Evolutionary conservation across 2,888 invertebrate genomes (phyloP).

Genomic region (Ischnus inquisitorius): DNA sequence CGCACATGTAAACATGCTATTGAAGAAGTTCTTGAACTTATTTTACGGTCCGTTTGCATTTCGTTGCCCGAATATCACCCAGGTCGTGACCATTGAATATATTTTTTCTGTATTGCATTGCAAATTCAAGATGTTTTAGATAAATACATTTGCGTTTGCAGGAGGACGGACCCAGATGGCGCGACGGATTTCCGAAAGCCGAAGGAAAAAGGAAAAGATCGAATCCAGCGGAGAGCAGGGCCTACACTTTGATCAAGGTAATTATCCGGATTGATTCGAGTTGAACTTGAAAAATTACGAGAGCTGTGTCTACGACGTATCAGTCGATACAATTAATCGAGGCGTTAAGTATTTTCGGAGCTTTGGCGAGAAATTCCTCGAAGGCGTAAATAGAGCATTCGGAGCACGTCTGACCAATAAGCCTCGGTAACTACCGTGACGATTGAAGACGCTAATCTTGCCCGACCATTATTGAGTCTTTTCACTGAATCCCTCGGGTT

Average conservation of each 20-base stretch:
- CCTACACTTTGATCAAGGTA: slow-evolving; percentile 84
- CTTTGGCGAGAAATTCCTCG: slow-evolving; percentile 4
- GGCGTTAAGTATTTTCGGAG: not conserved
- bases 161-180: slow-evolving; percentile 77
- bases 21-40: not conserved
- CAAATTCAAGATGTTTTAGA: not conserved
- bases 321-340: not conserved
- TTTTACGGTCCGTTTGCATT: slow-evolving; percentile 38
- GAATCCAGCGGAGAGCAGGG: slow-evolving; percentile 82
- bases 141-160: slow-evolving; percentile 66
- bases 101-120: not conserved
- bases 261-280: not conserved
- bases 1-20: not conserved
- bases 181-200: slow-evolving; percentile 69
- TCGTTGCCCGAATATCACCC: not conserved
- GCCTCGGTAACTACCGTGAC: slow-evolving; percentile 27
- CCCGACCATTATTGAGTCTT: slow-evolving; percentile 50
- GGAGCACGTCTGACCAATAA: slow-evolving; percentile 26
- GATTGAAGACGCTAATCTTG: slow-evolving; percentile 13
- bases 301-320: too few relatives aligned
- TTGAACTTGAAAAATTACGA: too few relatives aligned
- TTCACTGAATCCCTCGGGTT: slow-evolving; percentile 34
- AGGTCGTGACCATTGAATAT: not conserved
- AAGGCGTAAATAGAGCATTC: slow-evolving; percentile 31
- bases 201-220: slow-evolving; percentile 75